Conservation (phyloP, 2,888 invertebrate species). For the Alviniconcha strummeri region DNA sequence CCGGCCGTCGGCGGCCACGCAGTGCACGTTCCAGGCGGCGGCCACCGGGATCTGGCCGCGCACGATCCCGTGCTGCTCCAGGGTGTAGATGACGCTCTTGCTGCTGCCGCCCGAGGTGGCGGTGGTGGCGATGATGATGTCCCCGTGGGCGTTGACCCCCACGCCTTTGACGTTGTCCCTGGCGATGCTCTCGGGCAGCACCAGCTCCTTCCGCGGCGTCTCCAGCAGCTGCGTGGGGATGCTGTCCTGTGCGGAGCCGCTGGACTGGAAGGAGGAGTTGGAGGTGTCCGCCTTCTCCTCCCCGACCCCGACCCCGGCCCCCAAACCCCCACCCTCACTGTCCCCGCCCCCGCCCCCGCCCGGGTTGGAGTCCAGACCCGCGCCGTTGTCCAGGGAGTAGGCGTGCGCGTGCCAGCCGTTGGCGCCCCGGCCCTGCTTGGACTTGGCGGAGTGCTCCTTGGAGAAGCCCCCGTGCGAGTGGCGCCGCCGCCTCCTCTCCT, state of each 20-base stretch:
- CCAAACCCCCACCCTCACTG: not conserved
- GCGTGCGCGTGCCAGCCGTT: not conserved
- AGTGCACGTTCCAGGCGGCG: constrained; percentile 61
- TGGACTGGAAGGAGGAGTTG: constrained; percentile 36
- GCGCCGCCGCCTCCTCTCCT: not conserved
- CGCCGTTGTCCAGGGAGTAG: not conserved
- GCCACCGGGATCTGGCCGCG: constrained; percentile 58
- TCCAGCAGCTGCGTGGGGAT: constrained; percentile 42
- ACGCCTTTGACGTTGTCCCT: constrained; percentile 63
- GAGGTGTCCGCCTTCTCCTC: constrained; percentile 13
- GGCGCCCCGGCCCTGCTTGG: not conserved
- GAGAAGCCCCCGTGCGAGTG: not conserved
- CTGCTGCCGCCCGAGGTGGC: constrained; percentile 48
- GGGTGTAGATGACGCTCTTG: constrained; percentile 54
- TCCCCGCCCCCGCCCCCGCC: not conserved
- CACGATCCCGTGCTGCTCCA: constrained; percentile 64
- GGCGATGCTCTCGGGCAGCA: constrained; percentile 56
- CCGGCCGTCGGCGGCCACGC: constrained; percentile 62
- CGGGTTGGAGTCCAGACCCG: not conserved
- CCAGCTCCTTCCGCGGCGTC: constrained; percentile 51
- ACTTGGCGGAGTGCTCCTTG: not conserved
- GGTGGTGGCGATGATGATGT: constrained; percentile 61
- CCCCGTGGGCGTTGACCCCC: constrained; percentile 52
- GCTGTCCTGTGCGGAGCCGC: constrained; percentile 26
- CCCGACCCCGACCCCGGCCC: not conserved